Percentiles rank a stretch among this genome's conserved stretches.
phyloP scores from a whole-genome alignment of 2,797 vertebrate genomes.

The Myotis myotis region DNA sequence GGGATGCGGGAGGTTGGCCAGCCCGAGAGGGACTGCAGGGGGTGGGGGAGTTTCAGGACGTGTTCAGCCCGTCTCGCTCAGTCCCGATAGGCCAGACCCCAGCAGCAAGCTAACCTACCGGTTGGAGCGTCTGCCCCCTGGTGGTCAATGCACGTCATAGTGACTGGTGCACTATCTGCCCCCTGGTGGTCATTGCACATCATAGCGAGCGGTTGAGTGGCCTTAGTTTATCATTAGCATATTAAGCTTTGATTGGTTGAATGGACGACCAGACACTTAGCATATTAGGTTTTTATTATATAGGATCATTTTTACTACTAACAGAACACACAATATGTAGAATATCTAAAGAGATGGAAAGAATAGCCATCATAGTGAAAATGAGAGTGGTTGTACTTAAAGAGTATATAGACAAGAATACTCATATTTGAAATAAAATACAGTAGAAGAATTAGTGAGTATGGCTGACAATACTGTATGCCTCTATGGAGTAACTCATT shows the following conservation, averaged over 20 bases:
- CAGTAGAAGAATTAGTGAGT: not conserved
- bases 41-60: fast-evolving
- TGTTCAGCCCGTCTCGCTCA: too few relatives aligned
- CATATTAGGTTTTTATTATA: too few relatives aligned
- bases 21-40: fast-evolving
- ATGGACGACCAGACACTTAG: fast-evolving
- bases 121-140: too few relatives aligned
- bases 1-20: too few relatives aligned
- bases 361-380: not conserved
- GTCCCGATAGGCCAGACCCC: too few relatives aligned
- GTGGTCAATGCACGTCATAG: too few relatives aligned
- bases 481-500: not conserved
- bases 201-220: too few relatives aligned
- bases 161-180: too few relatives aligned
- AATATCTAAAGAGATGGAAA: not conserved
- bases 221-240: too few relatives aligned
- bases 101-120: too few relatives aligned
- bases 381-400: not conserved
- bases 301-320: not conserved
- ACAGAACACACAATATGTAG: not conserved
- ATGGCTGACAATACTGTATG: not conserved
- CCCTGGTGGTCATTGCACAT: too few relatives aligned
- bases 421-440: not conserved
- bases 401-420: not conserved
- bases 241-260: too few relatives aligned